A percentile compares a stretch with the other conserved stretches of the same genome.
These are phyloP conservation scores for Lamellibrachia satsuma DNA, from an alignment of 2,888 invertebrate genomes.

Conservation along the genomic window DNA sequence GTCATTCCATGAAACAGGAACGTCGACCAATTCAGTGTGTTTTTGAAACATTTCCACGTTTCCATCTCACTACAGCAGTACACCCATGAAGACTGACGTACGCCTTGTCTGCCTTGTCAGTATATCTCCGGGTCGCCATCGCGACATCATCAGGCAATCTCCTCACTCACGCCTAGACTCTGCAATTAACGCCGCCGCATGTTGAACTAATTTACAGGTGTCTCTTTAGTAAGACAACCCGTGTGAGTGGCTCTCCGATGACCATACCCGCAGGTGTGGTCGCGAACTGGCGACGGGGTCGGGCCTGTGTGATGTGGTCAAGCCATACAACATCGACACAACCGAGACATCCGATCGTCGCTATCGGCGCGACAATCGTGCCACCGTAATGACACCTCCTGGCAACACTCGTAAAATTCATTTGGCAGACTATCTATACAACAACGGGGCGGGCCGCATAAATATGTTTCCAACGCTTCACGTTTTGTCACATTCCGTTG, in stretches of 20 bases:
- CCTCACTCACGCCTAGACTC: background rate
- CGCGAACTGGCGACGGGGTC: background rate
- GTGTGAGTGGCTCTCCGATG: background rate
- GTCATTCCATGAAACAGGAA: no score
- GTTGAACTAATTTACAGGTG: slow-evolving; percentile 4
- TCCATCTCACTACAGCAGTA: no score
- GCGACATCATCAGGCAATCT: background rate
- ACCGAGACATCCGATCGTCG: background rate
- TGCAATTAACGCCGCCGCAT: background rate
- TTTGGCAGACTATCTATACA: background rate
- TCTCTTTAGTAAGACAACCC: background rate
- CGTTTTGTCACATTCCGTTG: background rate
- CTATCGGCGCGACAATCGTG: background rate
- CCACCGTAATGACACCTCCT: background rate
- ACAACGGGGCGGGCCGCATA: slow-evolving; percentile 13
- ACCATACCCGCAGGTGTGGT: background rate
- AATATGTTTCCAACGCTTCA: slow-evolving; percentile 1
- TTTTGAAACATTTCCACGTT: no score
- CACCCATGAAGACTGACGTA: background rate
- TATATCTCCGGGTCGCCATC: background rate
- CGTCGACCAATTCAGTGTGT: no score
- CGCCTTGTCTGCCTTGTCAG: background rate
- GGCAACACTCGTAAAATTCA: slow-evolving; percentile 3
- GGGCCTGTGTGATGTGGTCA: background rate
- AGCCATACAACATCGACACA: background rate